phyloP scores from a whole-genome alignment of 1,140 invertebrate genomes.

The Melitaea cinxia region DNA sequence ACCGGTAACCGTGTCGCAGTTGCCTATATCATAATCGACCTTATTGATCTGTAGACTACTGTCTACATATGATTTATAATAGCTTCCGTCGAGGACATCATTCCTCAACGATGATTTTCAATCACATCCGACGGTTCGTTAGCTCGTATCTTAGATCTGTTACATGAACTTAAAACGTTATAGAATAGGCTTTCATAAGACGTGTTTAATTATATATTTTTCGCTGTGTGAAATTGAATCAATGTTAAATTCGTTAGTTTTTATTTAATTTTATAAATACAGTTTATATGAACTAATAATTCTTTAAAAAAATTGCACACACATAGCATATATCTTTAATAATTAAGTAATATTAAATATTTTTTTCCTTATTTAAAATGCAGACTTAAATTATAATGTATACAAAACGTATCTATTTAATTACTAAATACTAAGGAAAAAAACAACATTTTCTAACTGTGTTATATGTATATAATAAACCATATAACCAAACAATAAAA shows the following conservation, averaged over 20 bases:
- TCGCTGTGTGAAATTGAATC: not conserved
- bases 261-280: no score
- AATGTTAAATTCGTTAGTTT: not conserved
- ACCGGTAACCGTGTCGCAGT: conserved; percentile 54
- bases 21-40: conserved; percentile 78
- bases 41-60: conserved; percentile 77
- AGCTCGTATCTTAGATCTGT: conserved; percentile 68
- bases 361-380: no score
- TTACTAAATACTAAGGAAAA: no score
- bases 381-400: no score
- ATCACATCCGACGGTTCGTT: conserved; percentile 79
- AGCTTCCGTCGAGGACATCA: conserved; percentile 77
- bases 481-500: no score
- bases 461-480: no score
- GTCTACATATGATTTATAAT: conserved; percentile 75
- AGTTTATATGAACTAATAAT: no score
- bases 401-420: no score
- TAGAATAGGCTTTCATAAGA: conserved; percentile 45
- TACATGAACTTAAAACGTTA: conserved; percentile 19
- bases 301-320: no score
- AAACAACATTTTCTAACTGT: no score
- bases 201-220: not conserved
- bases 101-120: conserved; percentile 78
- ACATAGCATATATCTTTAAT: no score
- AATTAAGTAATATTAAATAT: no score